Conservation (phyloP, 1,140 invertebrate genomes). For the Bathynomus jamesi region DNA sequence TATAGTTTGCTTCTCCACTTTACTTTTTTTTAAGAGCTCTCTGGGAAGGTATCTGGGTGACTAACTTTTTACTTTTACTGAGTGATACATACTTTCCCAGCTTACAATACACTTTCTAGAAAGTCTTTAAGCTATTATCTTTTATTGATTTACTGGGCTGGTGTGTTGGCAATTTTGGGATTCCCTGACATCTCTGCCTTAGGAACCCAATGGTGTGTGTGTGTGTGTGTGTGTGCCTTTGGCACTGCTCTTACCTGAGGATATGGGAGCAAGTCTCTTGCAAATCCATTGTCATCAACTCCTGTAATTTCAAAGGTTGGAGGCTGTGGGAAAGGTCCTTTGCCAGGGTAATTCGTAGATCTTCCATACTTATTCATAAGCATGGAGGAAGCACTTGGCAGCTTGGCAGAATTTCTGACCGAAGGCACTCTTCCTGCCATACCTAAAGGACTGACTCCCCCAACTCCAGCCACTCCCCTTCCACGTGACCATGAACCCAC, state of each 20-base stretch:
- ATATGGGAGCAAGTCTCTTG: slow-evolving; percentile 25
- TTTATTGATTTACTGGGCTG: too few species aligned
- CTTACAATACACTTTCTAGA: too few species aligned
- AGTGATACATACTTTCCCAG: too few species aligned
- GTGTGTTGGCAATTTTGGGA: too few species aligned
- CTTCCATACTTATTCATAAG: slow-evolving; percentile 30
- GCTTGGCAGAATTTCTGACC: slow-evolving; percentile 18
- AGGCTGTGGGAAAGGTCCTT: slow-evolving; percentile 25
- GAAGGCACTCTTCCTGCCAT: slow-evolving; percentile 23
- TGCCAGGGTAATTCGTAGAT: slow-evolving; percentile 29
- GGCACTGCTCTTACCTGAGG: slow-evolving; percentile 4
- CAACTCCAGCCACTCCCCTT: background rate
- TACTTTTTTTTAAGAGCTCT: too few species aligned
- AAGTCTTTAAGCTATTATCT: too few species aligned
- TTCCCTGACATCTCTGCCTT: too few species aligned
- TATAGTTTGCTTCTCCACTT: too few species aligned
- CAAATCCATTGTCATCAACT: slow-evolving; percentile 24
- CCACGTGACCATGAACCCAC: background rate
- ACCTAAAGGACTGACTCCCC: slow-evolving; percentile 14
- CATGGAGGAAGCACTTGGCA: slow-evolving; percentile 23
- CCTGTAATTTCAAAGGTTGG: slow-evolving; percentile 30
- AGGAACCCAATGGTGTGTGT: too few species aligned
- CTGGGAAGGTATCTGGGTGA: too few species aligned
- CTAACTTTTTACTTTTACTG: too few species aligned
- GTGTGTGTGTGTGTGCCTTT: too few species aligned